Evolutionary conservation across 2,888 invertebrate genomes (phyloP).

Genomic region (Drosophila prostipennis): DNA sequence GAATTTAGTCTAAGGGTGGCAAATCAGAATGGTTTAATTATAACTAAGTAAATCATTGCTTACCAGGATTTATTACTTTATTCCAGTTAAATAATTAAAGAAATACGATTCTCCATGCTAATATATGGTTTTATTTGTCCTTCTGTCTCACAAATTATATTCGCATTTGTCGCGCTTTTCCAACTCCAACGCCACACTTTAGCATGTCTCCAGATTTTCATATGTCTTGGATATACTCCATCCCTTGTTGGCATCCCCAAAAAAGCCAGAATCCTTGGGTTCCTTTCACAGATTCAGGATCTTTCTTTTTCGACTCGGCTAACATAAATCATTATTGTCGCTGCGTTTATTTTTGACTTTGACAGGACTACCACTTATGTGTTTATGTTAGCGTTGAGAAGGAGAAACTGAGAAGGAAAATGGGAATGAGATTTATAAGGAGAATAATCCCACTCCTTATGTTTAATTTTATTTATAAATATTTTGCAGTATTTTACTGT

Average conservation of each 20-base stretch:
- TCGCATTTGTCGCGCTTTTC: slow-evolving; percentile 69
- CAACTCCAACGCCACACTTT: slow-evolving; percentile 32
- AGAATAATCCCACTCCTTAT: not conserved
- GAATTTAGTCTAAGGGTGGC: not conserved
- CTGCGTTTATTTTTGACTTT: slow-evolving; percentile 74
- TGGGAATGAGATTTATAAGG: not conserved
- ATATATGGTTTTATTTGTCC: slow-evolving; percentile 3
- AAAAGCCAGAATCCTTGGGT: slow-evolving; percentile 21
- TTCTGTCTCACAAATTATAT: slow-evolving; percentile 50
- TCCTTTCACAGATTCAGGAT: slow-evolving; percentile 32
- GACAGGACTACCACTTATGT: slow-evolving; percentile 68
- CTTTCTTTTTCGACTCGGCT: slow-evolving; percentile 28
- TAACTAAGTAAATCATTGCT: slow-evolving; percentile 3
- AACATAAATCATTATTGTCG: slow-evolving; percentile 74
- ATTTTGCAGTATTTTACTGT: not conserved
- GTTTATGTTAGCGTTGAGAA: slow-evolving; percentile 10
- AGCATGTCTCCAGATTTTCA: slow-evolving; percentile 60
- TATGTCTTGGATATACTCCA: slow-evolving; percentile 23
- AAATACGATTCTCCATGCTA: slow-evolving; percentile 25
- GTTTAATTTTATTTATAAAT: not conserved
- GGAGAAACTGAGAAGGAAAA: slow-evolving; percentile 2
- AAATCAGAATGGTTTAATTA: not conserved
- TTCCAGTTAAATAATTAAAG: slow-evolving; percentile 53
- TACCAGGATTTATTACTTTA: slow-evolving; percentile 53
- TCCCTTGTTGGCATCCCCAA: not conserved